phyloP scores from a whole-genome alignment of 2,113 vertebrate genomes.

The Gasterosteus nipponicus region DNA sequence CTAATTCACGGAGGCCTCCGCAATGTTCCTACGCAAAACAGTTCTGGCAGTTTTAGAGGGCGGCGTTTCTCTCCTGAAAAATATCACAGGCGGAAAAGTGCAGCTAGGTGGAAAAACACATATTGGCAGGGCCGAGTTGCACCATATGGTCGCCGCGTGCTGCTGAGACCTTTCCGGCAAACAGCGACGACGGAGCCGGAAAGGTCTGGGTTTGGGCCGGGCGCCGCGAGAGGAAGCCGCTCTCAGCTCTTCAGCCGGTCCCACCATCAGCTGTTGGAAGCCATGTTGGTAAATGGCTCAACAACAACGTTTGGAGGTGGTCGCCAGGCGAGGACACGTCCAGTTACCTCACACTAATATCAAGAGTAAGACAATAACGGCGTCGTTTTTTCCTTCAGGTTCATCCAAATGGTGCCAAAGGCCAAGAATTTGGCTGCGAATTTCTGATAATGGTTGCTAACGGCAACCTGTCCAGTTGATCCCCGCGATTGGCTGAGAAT shows the following conservation, averaged over 20 bases:
- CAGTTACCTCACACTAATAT: no score
- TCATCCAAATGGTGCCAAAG: not conserved
- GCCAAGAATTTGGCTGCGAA: not conserved
- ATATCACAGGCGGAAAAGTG: not conserved
- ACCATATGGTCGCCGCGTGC: constrained; percentile 51
- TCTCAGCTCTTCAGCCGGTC: not conserved
- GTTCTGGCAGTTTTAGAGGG: not conserved
- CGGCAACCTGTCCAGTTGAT: not conserved
- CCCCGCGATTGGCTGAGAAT: no score
- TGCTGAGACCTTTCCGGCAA: constrained; percentile 10
- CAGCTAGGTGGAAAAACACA: constrained; percentile 23
- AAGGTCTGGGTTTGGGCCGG: no score
- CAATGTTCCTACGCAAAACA: constrained; percentile 8
- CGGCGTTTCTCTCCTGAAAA: no score
- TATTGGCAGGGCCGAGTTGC: constrained; percentile 9
- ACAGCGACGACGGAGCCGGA: not conserved
- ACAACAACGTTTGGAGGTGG: no score
- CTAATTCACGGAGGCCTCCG: constrained; percentile 36
- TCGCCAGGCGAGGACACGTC: no score
- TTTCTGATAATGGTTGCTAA: not conserved
- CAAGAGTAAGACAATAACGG: no score
- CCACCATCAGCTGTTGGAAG: no score
- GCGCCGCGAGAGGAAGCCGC: not conserved
- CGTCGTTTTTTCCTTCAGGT: no score
- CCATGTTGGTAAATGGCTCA: no score